Conservation (phyloP, 2,113 vertebrate species). For the Ariopsis seemanni region DNA sequence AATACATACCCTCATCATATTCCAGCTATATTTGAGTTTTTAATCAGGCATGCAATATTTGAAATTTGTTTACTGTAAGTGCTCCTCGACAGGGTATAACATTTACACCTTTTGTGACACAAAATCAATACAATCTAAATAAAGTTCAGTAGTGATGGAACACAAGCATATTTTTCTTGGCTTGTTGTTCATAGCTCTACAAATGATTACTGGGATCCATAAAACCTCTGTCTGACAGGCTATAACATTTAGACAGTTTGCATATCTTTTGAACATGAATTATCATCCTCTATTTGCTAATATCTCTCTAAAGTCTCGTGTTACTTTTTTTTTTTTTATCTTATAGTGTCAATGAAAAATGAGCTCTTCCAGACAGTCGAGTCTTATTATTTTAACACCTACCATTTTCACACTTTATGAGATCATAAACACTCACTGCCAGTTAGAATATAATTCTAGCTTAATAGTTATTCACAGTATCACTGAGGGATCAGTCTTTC, state of each 20-base stretch:
- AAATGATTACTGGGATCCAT: slow-evolving; percentile 48
- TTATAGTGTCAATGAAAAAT: not conserved
- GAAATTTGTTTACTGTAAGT: slow-evolving; percentile 48
- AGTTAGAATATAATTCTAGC: slow-evolving; percentile 2
- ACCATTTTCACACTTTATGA: slow-evolving; percentile 28
- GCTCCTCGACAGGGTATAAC: slow-evolving; percentile 31
- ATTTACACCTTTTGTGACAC: slow-evolving; percentile 36
- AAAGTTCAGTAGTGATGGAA: slow-evolving; percentile 42
- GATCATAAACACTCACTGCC: slow-evolving; percentile 3
- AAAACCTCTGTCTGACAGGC: slow-evolving; percentile 38
- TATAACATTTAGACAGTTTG: slow-evolving; percentile 35
- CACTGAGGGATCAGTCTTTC: not conserved
- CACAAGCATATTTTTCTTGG: slow-evolving; percentile 37
- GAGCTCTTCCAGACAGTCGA: not conserved
- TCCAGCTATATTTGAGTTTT: slow-evolving; percentile 21
- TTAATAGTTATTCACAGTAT: not conserved
- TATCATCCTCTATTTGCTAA: slow-evolving; percentile 20
- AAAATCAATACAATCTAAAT: slow-evolving; percentile 55
- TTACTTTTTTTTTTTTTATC: slow-evolving; percentile 2
- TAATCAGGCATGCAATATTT: slow-evolving; percentile 49
- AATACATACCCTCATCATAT: slow-evolving; percentile 28
- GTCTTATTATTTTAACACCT: not conserved
- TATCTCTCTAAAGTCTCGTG: slow-evolving; percentile 28
- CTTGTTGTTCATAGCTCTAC: slow-evolving; percentile 46
- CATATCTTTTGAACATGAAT: slow-evolving; percentile 37